Percentiles rank a stretch among this genome's conserved stretches.
Conservation (phyloP, 2,113 vertebrate genomes). For the Oryzias melastigma region DNA sequence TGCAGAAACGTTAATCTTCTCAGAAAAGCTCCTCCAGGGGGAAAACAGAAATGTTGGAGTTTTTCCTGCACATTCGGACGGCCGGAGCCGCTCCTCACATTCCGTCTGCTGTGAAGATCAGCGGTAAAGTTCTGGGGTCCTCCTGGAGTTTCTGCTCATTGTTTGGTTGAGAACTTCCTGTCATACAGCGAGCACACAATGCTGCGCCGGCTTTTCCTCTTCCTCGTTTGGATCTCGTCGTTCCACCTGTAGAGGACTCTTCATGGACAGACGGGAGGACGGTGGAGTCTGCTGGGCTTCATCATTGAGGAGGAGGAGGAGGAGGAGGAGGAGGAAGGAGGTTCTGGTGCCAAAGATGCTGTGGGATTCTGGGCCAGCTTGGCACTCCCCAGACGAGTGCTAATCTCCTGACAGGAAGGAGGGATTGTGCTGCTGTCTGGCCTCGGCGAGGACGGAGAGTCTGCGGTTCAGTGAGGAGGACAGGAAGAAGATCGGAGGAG, state of each 20-base stretch:
- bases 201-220: background rate
- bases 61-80: too few relatives aligned
- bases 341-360: slow-evolving; percentile 25
- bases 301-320: slow-evolving; percentile 58
- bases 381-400: slow-evolving; percentile 33
- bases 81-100: too few relatives aligned
- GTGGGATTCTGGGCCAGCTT: slow-evolving; percentile 47
- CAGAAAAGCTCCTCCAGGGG: too few relatives aligned
- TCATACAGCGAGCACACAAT: too few relatives aligned
- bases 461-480: slow-evolving; percentile 5
- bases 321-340: background rate
- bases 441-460: slow-evolving; percentile 1
- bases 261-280: background rate
- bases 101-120: too few relatives aligned
- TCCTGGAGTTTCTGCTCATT: too few relatives aligned
- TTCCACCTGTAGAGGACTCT: slow-evolving; percentile 21
- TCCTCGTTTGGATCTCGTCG: slow-evolving; percentile 2
- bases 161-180: too few relatives aligned
- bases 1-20: background rate
- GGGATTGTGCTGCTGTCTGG: slow-evolving; percentile 32
- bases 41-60: too few relatives aligned
- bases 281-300: slow-evolving; percentile 17
- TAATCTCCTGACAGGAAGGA: slow-evolving; percentile 42
- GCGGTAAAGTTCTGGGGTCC: too few relatives aligned
- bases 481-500: background rate